Percentiles rank a stretch among this genome's conserved stretches.
These are phyloP conservation scores for Pungitius pungitius DNA, from an alignment of 2,113 vertebrate genomes.

Conservation along the genomic window DNA sequence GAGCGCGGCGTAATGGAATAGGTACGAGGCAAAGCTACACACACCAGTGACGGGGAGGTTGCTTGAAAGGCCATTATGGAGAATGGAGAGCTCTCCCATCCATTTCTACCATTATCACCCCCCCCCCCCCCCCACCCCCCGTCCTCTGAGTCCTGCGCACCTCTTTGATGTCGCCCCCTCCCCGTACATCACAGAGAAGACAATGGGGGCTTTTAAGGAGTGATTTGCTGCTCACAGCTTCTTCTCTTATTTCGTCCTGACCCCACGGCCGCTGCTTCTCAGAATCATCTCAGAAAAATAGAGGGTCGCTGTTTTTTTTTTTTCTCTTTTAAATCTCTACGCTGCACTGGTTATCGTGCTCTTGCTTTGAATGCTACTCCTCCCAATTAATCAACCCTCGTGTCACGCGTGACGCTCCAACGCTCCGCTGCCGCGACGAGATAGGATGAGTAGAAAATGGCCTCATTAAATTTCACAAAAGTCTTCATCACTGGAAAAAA, in stretches of 20 bases:
- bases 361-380: constrained; percentile 60
- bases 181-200: constrained; percentile 58
- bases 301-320: constrained; percentile 24
- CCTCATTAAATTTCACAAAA: constrained; percentile 66
- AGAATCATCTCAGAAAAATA: constrained; percentile 53
- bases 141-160: constrained; percentile 42
- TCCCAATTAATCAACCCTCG: constrained; percentile 65
- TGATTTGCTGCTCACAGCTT: constrained; percentile 54
- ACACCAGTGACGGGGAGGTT: constrained; percentile 45
- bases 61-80: constrained; percentile 54
- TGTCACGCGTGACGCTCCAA: constrained; percentile 61
- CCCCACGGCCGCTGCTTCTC: constrained; percentile 29
- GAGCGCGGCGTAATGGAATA: constrained; percentile 50
- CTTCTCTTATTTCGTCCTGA: constrained; percentile 36
- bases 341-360: constrained; percentile 59
- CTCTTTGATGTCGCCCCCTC: constrained; percentile 53
- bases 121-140: too few species aligned
- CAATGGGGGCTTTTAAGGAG: constrained; percentile 67
- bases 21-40: constrained; percentile 44
- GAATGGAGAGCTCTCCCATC: constrained; percentile 57
- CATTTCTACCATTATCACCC: constrained; percentile 53
- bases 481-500: constrained; percentile 51
- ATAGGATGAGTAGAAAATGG: constrained; percentile 64
- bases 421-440: constrained; percentile 50
- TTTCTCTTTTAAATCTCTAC: constrained; percentile 51